phyloP scores from a whole-genome alignment of 2,888 invertebrate genomes.

The Cecidostiba fungosa region DNA sequence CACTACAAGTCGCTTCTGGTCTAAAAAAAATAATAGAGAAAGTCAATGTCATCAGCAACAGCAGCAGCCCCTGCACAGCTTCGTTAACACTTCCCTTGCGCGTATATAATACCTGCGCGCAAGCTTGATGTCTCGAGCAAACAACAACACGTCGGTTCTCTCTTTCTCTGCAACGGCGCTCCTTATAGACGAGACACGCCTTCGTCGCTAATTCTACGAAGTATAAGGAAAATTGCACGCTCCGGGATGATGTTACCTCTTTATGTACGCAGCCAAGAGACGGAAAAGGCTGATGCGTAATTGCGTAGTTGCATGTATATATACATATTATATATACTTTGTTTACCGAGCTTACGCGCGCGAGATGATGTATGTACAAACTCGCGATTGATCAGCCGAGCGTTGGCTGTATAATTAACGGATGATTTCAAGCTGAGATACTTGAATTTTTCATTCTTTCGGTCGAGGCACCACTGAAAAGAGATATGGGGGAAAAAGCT shows the following conservation, averaged over 20 bases:
- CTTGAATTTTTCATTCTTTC: background rate
- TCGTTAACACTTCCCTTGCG: slow-evolving; percentile 35
- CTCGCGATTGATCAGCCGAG: no score
- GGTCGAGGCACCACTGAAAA: background rate
- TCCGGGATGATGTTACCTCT: background rate
- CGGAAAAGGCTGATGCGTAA: no score
- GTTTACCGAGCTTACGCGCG: no score
- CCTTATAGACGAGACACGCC: slow-evolving; percentile 21
- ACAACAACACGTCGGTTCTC: slow-evolving; percentile 30
- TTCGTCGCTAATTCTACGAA: slow-evolving; percentile 22
- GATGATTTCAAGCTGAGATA: background rate
- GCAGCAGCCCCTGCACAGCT: background rate
- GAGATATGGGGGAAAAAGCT: background rate
- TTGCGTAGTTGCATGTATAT: no score
- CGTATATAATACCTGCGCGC: background rate
- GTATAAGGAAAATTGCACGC: slow-evolving; percentile 18
- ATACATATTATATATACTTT: no score
- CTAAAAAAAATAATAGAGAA: background rate
- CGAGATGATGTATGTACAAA: no score
- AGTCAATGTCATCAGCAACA: slow-evolving; percentile 26
- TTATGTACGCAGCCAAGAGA: background rate
- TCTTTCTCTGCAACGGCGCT: background rate
- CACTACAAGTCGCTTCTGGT: background rate
- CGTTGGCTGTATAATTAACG: background rate
- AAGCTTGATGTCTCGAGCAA: slow-evolving; percentile 36